Evolutionary conservation across 2,113 vertebrate species (phyloP), one percentile per base, ranked within the genome.

Genomic region (Hirundichthys speculiger): DNA sequence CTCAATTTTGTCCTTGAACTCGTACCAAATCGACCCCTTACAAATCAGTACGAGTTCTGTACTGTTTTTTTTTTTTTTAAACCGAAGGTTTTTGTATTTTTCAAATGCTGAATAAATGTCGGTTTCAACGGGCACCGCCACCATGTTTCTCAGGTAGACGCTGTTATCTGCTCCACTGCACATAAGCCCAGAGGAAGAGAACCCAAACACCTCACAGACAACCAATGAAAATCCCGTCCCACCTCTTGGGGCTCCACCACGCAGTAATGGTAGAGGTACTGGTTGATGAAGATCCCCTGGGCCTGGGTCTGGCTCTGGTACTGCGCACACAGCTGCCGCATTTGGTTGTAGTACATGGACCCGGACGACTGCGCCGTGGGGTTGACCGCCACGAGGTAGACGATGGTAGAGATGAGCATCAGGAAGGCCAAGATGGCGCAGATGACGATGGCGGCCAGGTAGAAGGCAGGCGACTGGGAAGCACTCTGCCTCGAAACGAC

Each of bases 221-320:
- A 18, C 5, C 15, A 39, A 22, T 24, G 16, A 59, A 41, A 27
- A 13, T 6, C 3, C 2, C 5, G 11, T 62, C 93, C n/a, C 79
- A 96, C 96, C 95, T 97, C 96, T 64, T 96, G 94, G 16, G 95
- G 93, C 39, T 96, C 95, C 79, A 97, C 95, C 72, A 97, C 94
- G 53, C 96, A 97, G 86, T 95, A 97, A 70, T 96, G 95, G 86
- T 97, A 97, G 42, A 96, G 86, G 81, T 96, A 97, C 15, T 96
- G 95, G 92, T 96, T 96, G 77, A 95, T 46, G 66, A 93, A 94
- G 81, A 96, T 66, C 5, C 91, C 93, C 22, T 93, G 75, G 8
- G 66, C 63, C 69, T 89, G 94, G 19, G 14, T 62, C 79, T 92
- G 90, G 55, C 81, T 69, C 67, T 95, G 93, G 73, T 92, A 97